Evolutionary conservation across 1,140 invertebrate genomes (phyloP).

Genomic region (Drosophila ogumai): DNA sequence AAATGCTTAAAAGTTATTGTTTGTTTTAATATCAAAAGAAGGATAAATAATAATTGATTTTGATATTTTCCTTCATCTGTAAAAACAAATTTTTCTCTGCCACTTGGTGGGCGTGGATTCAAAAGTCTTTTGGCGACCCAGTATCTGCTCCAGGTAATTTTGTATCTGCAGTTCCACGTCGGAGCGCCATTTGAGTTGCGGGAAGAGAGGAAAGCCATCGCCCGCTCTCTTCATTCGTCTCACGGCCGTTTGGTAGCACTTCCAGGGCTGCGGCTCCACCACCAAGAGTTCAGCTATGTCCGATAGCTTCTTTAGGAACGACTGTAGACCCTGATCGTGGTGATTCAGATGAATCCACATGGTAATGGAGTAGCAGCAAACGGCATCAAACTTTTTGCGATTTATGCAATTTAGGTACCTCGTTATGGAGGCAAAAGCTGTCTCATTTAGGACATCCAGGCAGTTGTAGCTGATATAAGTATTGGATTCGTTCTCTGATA

Average conservation of each 20-base stretch:
- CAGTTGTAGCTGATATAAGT: slow-evolving; percentile 86
- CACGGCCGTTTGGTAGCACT: slow-evolving; percentile 90
- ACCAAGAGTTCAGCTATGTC: slow-evolving; percentile 87
- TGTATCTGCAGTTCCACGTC: slow-evolving; percentile 88
- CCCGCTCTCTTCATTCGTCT: slow-evolving; percentile 88
- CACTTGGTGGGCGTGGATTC: slow-evolving; percentile 88
- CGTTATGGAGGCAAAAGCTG: slow-evolving; percentile 80
- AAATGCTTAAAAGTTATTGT: neutral
- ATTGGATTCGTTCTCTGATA: slow-evolving; percentile 85
- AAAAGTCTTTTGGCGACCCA: slow-evolving; percentile 86
- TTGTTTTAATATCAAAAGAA: slow-evolving; percentile 1
- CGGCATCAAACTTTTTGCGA: slow-evolving; percentile 88
- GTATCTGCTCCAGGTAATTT: slow-evolving; percentile 85
- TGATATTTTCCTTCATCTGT: slow-evolving; percentile 5
- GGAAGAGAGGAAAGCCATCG: slow-evolving; percentile 87
- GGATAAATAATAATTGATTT: neutral
- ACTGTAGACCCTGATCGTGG: slow-evolving; percentile 89
- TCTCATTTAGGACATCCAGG: slow-evolving; percentile 87
- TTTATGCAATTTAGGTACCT: slow-evolving; percentile 84
- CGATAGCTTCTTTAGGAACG: slow-evolving; percentile 87
- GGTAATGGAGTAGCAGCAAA: slow-evolving; percentile 92
- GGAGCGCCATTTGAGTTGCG: slow-evolving; percentile 87
- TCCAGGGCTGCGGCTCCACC: slow-evolving; percentile 93
- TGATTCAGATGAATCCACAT: slow-evolving; percentile 95
- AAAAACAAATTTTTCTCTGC: slow-evolving; percentile 87